Evolutionary conservation across 1,140 invertebrate genomes (phyloP).

Genomic region (Lucilia sericata): DNA sequence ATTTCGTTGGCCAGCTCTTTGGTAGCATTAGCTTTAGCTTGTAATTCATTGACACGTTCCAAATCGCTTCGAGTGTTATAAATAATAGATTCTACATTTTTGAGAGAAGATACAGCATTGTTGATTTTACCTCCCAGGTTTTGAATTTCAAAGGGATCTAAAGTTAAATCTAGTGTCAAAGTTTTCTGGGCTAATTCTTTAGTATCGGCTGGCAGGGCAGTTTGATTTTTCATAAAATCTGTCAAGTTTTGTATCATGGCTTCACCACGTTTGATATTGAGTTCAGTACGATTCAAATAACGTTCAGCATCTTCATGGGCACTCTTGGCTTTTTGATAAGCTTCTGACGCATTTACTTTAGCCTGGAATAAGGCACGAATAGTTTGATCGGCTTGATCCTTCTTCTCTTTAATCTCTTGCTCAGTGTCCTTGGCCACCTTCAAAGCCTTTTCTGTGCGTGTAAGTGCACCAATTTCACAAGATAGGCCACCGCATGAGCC

Average conservation of each 20-base stretch:
- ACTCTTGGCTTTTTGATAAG: slow-evolving; percentile 69
- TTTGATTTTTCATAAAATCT: slow-evolving; percentile 80
- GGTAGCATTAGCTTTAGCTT: slow-evolving; percentile 80
- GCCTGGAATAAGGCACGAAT: slow-evolving; percentile 71
- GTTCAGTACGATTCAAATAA: slow-evolving; percentile 69
- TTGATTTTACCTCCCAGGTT: slow-evolving; percentile 87
- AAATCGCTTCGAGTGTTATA: slow-evolving; percentile 85
- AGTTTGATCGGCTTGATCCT: slow-evolving; percentile 78
- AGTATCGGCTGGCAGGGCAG: slow-evolving; percentile 85
- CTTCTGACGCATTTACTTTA: slow-evolving; percentile 71
- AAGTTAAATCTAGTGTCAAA: slow-evolving; percentile 73
- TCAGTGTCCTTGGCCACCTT: slow-evolving; percentile 88
- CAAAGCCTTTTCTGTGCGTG: slow-evolving; percentile 86
- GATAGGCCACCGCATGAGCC: slow-evolving; percentile 89
- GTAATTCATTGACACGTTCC: slow-evolving; percentile 78
- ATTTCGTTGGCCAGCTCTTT: slow-evolving; percentile 75
- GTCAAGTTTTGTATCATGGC: slow-evolving; percentile 77
- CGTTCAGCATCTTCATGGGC: slow-evolving; percentile 69
- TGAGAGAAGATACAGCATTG: slow-evolving; percentile 84
- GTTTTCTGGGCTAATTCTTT: slow-evolving; percentile 83
- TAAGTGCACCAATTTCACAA: slow-evolving; percentile 89
- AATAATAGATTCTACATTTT: slow-evolving; percentile 91
- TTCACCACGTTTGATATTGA: slow-evolving; percentile 70
- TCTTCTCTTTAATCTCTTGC: slow-evolving; percentile 81
- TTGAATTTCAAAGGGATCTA: slow-evolving; percentile 88